These are phyloP conservation scores for Lerista edwardsae DNA, from an alignment of 2,797 vertebrate species.

Conservation along the genomic window DNA sequence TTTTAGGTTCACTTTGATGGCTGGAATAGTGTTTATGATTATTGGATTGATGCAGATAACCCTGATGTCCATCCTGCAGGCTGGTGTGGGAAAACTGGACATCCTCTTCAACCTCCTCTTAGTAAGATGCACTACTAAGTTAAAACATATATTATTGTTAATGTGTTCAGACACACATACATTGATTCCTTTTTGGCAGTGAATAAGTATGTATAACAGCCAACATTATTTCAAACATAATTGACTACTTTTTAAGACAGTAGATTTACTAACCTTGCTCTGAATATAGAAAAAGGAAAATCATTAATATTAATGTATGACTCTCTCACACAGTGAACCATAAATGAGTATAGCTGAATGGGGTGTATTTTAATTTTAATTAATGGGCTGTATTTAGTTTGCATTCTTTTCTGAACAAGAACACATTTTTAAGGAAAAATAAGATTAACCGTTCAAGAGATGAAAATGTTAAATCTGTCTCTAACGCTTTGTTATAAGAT, in stretches of 20 bases:
- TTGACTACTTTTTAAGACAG: no score
- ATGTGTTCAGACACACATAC: neutral
- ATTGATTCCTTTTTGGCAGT: neutral
- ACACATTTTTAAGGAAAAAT: no score
- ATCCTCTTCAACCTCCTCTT: slow-evolving; percentile 84
- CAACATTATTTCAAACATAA: neutral
- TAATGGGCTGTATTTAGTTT: no score
- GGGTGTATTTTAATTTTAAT: neutral
- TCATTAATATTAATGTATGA: neutral
- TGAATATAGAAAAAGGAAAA: neutral
- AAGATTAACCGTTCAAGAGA: no score
- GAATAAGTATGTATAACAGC: neutral
- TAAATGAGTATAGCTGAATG: neutral
- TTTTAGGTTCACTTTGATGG: slow-evolving; percentile 87
- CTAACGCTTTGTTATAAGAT: no score
- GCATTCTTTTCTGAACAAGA: no score
- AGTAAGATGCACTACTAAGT: slow-evolving; percentile 75
- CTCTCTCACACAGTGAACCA: neutral
- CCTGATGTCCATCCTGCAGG: slow-evolving; percentile 86
- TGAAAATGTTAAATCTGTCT: no score
- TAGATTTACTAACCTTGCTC: neutral
- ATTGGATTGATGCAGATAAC: slow-evolving; percentile 86
- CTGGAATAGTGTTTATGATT: slow-evolving; percentile 86
- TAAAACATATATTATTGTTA: neutral
- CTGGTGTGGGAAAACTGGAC: slow-evolving; percentile 87